Evolutionary conservation across 1,140 invertebrate genomes (phyloP).

Genomic region (Drosophila simulans): DNA sequence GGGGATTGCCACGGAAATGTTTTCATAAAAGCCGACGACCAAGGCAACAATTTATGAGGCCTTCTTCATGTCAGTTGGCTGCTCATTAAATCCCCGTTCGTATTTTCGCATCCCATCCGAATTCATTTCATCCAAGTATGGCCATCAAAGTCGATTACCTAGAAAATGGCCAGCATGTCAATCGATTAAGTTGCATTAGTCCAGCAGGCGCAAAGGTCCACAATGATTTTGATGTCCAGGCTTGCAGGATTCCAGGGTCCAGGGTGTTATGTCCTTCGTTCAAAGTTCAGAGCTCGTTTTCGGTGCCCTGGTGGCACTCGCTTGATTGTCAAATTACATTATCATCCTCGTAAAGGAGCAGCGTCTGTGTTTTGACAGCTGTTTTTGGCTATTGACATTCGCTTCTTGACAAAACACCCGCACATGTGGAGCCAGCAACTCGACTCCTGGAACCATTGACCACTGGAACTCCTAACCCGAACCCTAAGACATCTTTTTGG

Average conservation of each 20-base stretch:
- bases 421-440: slow-evolving; percentile 7
- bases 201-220: neutral
- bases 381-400: slow-evolving; percentile 77
- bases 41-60: slow-evolving; percentile 63
- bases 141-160: slow-evolving; percentile 79
- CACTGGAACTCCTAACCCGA: neutral
- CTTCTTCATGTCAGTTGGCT: slow-evolving; percentile 53
- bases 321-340: slow-evolving; percentile 81
- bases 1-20: slow-evolving; percentile 36
- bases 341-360: slow-evolving; percentile 54
- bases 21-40: slow-evolving; percentile 61
- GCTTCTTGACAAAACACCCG: slow-evolving; percentile 55
- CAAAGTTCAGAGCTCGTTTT: slow-evolving; percentile 32
- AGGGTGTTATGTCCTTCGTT: neutral
- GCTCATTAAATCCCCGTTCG: slow-evolving; percentile 45
- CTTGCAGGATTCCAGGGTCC: neutral
- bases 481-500: neutral
- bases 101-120: slow-evolving; percentile 29
- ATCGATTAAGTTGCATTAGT: slow-evolving; percentile 73
- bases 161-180: slow-evolving; percentile 71
- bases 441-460: neutral
- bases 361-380: slow-evolving; percentile 78
- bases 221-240: neutral
- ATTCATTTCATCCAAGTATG: slow-evolving; percentile 21
- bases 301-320: slow-evolving; percentile 43